Conservation (phyloP, 2,888 invertebrate species). For the Nudaria mundana region DNA sequence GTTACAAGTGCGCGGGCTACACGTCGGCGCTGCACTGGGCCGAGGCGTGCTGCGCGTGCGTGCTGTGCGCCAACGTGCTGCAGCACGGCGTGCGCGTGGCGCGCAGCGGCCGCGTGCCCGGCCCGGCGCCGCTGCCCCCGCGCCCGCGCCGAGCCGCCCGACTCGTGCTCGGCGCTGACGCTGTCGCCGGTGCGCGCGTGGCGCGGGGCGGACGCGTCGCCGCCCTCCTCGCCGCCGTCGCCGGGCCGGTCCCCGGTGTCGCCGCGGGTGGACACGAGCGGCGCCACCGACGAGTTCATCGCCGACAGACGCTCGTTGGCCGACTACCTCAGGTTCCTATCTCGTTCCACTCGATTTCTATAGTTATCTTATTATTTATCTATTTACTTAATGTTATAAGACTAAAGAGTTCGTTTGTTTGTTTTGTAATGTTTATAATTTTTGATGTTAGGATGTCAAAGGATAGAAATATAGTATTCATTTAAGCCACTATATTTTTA, state of each 20-base stretch:
- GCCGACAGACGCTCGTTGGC: constrained; percentile 38
- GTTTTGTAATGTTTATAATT: no score
- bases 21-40: constrained; percentile 53
- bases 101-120: constrained; percentile 12
- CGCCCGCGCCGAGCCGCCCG: constrained; percentile 48
- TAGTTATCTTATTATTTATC: no score
- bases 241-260: constrained; percentile 16
- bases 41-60: constrained; percentile 17
- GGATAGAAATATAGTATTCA: no score
- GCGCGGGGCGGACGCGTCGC: constrained; percentile 18
- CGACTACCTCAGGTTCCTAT: constrained; percentile 86
- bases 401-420: no score
- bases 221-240: constrained; percentile 51
- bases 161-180: constrained; percentile 46
- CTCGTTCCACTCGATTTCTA: no score
- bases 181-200: constrained; percentile 25
- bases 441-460: no score
- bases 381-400: no score
- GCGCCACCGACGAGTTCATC: constrained; percentile 70
- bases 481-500: no score
- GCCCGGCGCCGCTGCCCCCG: no score
- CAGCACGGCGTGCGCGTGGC: constrained; percentile 35
- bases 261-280: constrained; percentile 39
- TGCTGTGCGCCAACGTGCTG: constrained; percentile 35
- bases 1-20: constrained; percentile 66